A percentile compares a stretch with the other conserved stretches of the same genome.
These are phyloP conservation scores for Channallabes apus DNA, from an alignment of 2,797 vertebrate genomes.

Conservation along the genomic window DNA sequence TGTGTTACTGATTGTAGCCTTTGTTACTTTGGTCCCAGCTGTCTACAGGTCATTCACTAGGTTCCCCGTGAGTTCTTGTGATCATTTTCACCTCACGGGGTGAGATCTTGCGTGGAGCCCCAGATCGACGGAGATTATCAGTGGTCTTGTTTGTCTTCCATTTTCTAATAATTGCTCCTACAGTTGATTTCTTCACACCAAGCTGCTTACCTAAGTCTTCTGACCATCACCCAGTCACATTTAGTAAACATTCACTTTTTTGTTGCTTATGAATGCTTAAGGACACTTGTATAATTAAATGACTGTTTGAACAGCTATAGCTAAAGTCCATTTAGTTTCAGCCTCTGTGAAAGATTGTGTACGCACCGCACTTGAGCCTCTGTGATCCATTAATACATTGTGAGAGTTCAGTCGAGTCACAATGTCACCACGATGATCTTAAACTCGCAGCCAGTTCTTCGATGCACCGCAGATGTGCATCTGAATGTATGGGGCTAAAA, in stretches of 20 bases:
- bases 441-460: constrained; percentile 1
- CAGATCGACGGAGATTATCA: too few species aligned
- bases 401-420: constrained; percentile 39
- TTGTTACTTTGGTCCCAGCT: too few species aligned
- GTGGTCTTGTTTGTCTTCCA: too few species aligned
- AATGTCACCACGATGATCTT: constrained; percentile 25
- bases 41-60: too few species aligned
- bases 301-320: background rate
- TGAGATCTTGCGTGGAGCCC: too few species aligned
- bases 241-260: background rate
- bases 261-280: background rate
- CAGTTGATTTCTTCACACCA: too few species aligned
- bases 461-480: background rate
- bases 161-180: too few species aligned
- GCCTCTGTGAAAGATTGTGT: constrained; percentile 23
- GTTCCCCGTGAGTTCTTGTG: too few species aligned
- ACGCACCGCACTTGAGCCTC: constrained; percentile 28
- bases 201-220: too few species aligned
- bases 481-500: background rate
- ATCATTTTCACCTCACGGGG: too few species aligned
- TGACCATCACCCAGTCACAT: background rate
- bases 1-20: too few species aligned
- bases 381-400: constrained; percentile 28
- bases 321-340: constrained; percentile 21
- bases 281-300: constrained; percentile 5